Evolutionary conservation across 2,113 vertebrate genomes (phyloP).

Genomic region (Xenus cinereus): DNA sequence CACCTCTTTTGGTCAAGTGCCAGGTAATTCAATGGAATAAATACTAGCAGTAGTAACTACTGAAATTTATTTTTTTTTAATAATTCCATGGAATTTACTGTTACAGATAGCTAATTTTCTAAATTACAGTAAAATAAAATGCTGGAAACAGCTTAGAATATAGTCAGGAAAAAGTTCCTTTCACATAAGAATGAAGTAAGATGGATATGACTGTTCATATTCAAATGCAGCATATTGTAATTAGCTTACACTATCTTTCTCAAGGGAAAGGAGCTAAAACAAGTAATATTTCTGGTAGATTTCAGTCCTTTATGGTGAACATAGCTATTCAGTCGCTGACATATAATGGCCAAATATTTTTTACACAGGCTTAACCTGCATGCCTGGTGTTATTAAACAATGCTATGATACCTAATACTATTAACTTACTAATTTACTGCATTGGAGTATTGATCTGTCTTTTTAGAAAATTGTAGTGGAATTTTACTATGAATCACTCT

Average conservation of each 20-base stretch:
- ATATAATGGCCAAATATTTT: not conserved
- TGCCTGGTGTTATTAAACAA: not conserved
- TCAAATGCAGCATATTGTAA: not conserved
- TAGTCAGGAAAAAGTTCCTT: not conserved
- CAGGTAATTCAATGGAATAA: not conserved
- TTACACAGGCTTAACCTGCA: not conserved
- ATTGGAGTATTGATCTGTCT: not conserved
- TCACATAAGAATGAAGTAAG: slow-evolving; percentile 2
- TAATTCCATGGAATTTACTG: not conserved
- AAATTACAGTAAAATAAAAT: not conserved
- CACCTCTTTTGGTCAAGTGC: not conserved
- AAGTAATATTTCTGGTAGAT: not conserved
- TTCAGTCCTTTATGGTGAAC: not conserved
- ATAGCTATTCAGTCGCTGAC: not conserved
- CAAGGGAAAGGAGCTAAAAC: not conserved
- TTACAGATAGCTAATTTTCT: not conserved
- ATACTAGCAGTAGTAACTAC: not conserved
- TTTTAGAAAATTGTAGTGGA: not conserved
- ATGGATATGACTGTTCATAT: not conserved
- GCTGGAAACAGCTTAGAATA: not conserved
- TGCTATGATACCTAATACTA: not conserved
- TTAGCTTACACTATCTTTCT: not conserved
- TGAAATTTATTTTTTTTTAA: not conserved
- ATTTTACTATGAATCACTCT: not conserved
- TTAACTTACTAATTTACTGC: not conserved